These are phyloP conservation scores for Harlomillsia oculata DNA, from an alignment of 1,140 invertebrate species.

Conservation along the genomic window DNA sequence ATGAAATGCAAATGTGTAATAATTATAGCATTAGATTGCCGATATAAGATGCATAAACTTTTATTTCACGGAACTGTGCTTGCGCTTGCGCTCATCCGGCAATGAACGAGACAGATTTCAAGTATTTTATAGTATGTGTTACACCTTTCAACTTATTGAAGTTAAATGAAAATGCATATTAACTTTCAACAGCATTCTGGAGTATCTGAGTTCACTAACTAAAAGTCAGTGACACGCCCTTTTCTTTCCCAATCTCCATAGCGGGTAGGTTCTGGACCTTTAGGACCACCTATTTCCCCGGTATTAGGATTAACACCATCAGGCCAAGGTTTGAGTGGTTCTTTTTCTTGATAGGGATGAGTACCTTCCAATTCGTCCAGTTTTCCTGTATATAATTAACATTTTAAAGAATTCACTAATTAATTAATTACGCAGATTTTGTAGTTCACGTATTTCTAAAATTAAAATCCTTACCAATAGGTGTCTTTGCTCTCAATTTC, in stretches of 20 bases:
- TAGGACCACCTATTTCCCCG: constrained; percentile 87
- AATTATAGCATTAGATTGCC: too few relatives aligned
- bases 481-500: constrained; percentile 5
- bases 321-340: constrained; percentile 75
- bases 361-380: constrained; percentile 55
- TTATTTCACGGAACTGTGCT: too few relatives aligned
- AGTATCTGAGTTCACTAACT: too few relatives aligned
- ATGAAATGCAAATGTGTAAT: too few relatives aligned
- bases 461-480: background rate
- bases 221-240: constrained; percentile 93
- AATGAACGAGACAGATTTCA: too few relatives aligned
- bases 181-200: too few relatives aligned
- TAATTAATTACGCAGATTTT: background rate
- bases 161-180: too few relatives aligned
- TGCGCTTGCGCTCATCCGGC: too few relatives aligned
- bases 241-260: constrained; percentile 99
- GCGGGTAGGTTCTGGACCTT: constrained; percentile 93
- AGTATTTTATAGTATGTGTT: too few relatives aligned
- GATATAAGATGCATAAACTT: too few relatives aligned
- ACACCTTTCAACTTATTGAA: too few relatives aligned
- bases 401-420: background rate
- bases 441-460: background rate
- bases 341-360: constrained; percentile 71
- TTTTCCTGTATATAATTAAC: constrained; percentile 44
- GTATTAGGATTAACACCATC: constrained; percentile 82